Evolutionary conservation across 2,113 vertebrate species (phyloP).

Genomic region (Lethenteron reissneri): DNA sequence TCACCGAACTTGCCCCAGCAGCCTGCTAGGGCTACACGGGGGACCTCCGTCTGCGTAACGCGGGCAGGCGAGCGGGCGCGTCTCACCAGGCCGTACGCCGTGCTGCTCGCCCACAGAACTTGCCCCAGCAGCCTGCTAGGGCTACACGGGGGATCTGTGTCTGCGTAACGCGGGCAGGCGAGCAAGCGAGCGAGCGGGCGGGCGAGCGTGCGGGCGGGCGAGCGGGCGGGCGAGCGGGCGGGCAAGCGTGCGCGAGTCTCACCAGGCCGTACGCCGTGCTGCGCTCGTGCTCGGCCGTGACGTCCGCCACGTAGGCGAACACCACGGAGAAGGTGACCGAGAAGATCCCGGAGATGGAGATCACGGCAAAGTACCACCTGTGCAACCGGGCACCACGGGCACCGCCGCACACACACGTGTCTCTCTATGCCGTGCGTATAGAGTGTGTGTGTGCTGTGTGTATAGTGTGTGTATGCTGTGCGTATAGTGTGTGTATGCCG

Average conservation of each 20-base stretch:
- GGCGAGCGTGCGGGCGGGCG: not conserved
- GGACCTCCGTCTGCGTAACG: too few species aligned
- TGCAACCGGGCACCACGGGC: not conserved
- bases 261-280: conserved; percentile 63
- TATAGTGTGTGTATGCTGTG: too few species aligned
- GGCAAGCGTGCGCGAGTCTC: conserved; percentile 14
- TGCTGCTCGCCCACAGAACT: too few species aligned
- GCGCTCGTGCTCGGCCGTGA: conserved; percentile 64
- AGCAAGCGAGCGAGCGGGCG: too few species aligned
- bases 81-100: conserved; percentile 41
- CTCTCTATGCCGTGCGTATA: too few species aligned
- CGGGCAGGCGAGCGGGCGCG: not conserved
- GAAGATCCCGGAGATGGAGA: conserved; percentile 72
- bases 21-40: too few species aligned
- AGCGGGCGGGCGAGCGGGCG: not conserved
- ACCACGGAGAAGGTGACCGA: conserved; percentile 71
- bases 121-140: too few species aligned
- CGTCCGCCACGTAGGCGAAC: conserved; percentile 64
- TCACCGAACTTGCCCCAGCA: too few species aligned
- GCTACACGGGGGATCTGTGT: too few species aligned
- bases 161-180: not conserved
- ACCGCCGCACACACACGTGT: not conserved
- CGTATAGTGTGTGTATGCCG: too few species aligned
- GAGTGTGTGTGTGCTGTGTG: too few species aligned
- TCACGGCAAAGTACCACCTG: conserved; percentile 86